Conservation (phyloP, 2,888 invertebrate genomes). For the Cephus pulcher region DNA sequence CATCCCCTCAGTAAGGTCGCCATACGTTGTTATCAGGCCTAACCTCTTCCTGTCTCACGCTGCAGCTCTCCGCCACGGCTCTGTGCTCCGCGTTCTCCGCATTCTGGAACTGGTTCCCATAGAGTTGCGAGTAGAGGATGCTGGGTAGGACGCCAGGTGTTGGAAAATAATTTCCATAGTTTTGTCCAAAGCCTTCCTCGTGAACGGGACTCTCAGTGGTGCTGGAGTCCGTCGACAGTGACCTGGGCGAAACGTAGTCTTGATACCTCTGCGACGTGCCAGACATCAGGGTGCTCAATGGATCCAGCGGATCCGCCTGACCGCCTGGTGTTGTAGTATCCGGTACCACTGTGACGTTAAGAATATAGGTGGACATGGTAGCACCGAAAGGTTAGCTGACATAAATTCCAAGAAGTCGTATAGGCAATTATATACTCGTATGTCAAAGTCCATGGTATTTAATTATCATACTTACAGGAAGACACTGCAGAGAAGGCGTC, state of each 20-base stretch:
- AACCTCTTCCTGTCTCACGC: constrained; percentile 60
- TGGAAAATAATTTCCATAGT: constrained; percentile 75
- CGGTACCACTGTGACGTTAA: constrained; percentile 73
- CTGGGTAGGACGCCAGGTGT: constrained; percentile 81
- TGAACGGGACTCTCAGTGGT: constrained; percentile 87
- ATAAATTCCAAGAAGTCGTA: not conserved
- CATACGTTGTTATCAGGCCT: constrained; percentile 64
- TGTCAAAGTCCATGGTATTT: not conserved
- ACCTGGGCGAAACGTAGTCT: constrained; percentile 72
- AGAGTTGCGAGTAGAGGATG: constrained; percentile 84
- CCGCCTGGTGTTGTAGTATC: constrained; percentile 74
- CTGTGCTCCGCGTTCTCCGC: constrained; percentile 61
- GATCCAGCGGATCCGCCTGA: constrained; percentile 58
- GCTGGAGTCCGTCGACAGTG: constrained; percentile 84
- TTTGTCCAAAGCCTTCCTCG: constrained; percentile 74
- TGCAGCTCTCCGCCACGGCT: constrained; percentile 58
- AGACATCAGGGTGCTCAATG: constrained; percentile 57
- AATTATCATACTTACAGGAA: constrained; percentile 49
- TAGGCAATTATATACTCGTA: not conserved
- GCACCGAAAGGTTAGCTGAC: not conserved
- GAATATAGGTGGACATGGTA: not conserved
- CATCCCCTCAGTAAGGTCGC: constrained; percentile 59
- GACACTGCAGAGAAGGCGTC: constrained; percentile 62
- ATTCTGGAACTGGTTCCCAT: constrained; percentile 70
- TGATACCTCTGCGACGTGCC: constrained; percentile 59